Evolutionary conservation across 2,888 invertebrate genomes (phyloP), one percentile per base, ranked within the genome.

Genomic region (Bugulina stolonifera): DNA sequence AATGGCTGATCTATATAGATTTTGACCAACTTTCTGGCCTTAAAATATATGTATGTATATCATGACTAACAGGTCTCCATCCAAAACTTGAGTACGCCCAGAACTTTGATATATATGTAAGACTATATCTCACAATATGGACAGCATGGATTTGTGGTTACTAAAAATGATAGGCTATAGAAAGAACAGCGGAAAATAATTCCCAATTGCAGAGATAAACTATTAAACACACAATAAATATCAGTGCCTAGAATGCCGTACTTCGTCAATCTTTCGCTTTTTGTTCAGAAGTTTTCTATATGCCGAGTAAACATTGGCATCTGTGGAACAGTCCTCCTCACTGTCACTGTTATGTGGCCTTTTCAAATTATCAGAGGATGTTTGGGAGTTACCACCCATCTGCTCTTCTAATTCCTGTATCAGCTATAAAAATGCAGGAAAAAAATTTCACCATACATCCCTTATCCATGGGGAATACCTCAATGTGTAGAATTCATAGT

Each of bases 1-100:
- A 25, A 64, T 14, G 64, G 64, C 64, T 64, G 64, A n/a, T 64
- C 64, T 27, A 64, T 64, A 32, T 64, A 64, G n/a, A 64, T 25
- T 32, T 27, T 22, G 1, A 27, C 32, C 18, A 64, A 2, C n/a
- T 64, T 64, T n/a, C 10, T 25, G 3, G 64, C 27, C 64, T 64
- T n/a, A 57, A 57, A 57, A 57, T 57, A 32, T 5, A 32, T 43
- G 18, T 18, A 43, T 43, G 43, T 43, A 5, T 10, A 18, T 43
- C 43, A 43, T n/a, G n/a, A n/a, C n/a, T n/a, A n/a, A n/a, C n/a
- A n/a, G n/a, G n/a, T n/a, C n/a, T n/a, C n/a, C n/a, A n/a, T n/a
- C n/a, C 52, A 52, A 52, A 52, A 52, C 52, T 14, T 14, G 52
- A 22, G 10, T 52, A 52, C 22, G 52, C 22, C 10, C 22, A 52